Conservation (phyloP, 2,113 vertebrate genomes). For the Passer domesticus region DNA sequence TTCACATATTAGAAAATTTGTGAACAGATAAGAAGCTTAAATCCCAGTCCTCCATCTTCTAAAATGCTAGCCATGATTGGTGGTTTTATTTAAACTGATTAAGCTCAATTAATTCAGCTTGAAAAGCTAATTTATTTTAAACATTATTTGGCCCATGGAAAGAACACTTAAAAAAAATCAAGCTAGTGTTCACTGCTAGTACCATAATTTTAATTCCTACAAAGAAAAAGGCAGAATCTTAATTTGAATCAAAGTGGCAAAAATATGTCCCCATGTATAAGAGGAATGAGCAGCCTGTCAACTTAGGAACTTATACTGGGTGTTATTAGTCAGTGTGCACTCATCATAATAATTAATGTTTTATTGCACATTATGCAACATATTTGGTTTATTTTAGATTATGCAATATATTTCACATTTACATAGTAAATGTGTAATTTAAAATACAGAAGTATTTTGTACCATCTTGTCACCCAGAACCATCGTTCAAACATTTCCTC, state of each 20-base stretch:
- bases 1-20: constrained; percentile 17
- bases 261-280: neutral
- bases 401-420: neutral
- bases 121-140: constrained; percentile 23
- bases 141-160: neutral
- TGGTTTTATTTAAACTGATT: constrained; percentile 31
- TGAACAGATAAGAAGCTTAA: constrained; percentile 41
- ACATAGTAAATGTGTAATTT: neutral
- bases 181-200: neutral
- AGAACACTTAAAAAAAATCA: neutral
- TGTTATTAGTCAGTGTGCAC: neutral
- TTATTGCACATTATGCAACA: neutral
- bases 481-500: neutral
- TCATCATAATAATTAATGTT: neutral
- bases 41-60: neutral
- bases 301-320: neutral
- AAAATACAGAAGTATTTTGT: neutral
- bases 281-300: neutral
- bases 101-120: constrained; percentile 5
- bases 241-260: neutral
- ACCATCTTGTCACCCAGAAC: neutral
- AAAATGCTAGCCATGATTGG: neutral
- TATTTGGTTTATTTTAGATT: neutral
- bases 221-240: neutral
- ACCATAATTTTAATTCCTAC: neutral